Evolutionary conservation across 2,113 vertebrate species (phyloP).

Genomic region (Engystomops pustulosus): DNA sequence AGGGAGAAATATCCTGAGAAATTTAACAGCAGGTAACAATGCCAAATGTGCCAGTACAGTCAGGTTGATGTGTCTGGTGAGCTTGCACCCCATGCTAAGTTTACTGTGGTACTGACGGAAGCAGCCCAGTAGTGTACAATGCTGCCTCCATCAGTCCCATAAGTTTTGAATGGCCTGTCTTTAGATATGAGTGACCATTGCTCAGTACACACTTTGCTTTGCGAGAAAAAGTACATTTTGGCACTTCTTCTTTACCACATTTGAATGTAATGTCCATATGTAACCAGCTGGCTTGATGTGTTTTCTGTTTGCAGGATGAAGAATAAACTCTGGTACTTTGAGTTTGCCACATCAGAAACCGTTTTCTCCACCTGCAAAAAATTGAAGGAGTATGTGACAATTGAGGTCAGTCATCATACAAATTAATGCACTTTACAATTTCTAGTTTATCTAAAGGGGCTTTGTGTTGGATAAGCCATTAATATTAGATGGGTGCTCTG

Average conservation of each 20-base stretch:
- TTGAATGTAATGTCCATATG: not conserved
- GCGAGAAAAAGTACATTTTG: too few relatives aligned
- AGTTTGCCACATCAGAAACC: conserved; percentile 91
- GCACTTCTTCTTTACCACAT: not conserved
- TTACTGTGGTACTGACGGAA: too few relatives aligned
- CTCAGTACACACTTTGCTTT: too few relatives aligned
- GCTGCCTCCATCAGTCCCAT: too few relatives aligned
- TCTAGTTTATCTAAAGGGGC: too few relatives aligned
- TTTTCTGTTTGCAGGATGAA: conserved; percentile 76
- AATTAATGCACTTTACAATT: too few relatives aligned
- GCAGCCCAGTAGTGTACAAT: too few relatives aligned
- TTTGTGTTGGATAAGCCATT: too few relatives aligned
- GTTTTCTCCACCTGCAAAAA: conserved; percentile 91
- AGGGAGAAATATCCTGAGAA: conserved; percentile 91
- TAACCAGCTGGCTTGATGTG: not conserved
- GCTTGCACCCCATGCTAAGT: too few relatives aligned
- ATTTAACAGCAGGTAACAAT: conserved; percentile 90
- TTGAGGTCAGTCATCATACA: conserved; percentile 77
- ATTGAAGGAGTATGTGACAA: conserved; percentile 79
- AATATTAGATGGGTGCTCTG: too few relatives aligned
- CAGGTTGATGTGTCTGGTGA: not conserved
- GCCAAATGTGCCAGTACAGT: not conserved
- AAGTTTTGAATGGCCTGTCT: too few relatives aligned
- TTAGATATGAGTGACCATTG: too few relatives aligned
- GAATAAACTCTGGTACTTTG: conserved; percentile 94